phyloP scores from a whole-genome alignment of 2,113 vertebrate species.

The Paramisgurnus dabryanus region DNA sequence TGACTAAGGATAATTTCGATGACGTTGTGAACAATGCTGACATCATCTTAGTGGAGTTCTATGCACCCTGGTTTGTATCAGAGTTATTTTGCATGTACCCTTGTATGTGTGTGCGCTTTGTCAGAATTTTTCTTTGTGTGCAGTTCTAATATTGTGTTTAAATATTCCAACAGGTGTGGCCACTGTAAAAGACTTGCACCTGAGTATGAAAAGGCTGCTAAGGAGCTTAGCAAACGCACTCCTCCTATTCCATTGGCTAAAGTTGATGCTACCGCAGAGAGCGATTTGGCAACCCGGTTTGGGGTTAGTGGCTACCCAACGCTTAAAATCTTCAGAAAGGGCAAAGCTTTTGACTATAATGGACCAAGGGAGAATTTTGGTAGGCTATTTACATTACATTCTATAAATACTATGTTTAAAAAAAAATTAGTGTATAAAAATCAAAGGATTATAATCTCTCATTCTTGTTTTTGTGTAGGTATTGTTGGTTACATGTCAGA shows the following conservation, averaged over 20 bases:
- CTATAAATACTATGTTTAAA: no score
- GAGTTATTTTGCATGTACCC: not conserved
- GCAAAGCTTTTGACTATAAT: conserved; percentile 88
- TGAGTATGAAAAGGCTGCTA: conserved; percentile 93
- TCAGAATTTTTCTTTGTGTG: not conserved
- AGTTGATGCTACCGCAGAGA: conserved; percentile 85
- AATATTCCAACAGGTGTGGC: conserved; percentile 82
- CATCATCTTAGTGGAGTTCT: conserved; percentile 97
- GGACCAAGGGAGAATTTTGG: conserved; percentile 91
- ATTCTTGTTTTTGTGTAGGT: conserved; percentile 69
- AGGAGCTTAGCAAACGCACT: conserved; percentile 80
- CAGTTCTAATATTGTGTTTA: not conserved
- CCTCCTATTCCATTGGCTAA: conserved; percentile 91
- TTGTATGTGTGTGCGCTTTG: not conserved
- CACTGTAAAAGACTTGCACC: conserved; percentile 96
- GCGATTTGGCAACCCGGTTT: conserved; percentile 83
- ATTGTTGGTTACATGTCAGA: conserved; percentile 92
- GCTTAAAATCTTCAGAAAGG: conserved; percentile 95
- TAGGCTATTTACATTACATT: conserved; percentile 56
- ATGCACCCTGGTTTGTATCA: conserved; percentile 91
- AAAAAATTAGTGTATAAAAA: not conserved
- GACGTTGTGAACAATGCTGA: conserved; percentile 85
- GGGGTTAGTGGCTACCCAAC: conserved; percentile 89
- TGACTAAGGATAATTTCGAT: conserved; percentile 93
- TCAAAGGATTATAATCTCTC: not conserved